phyloP scores from a whole-genome alignment of 2,888 invertebrate genomes.

The Aphidius colemani region DNA sequence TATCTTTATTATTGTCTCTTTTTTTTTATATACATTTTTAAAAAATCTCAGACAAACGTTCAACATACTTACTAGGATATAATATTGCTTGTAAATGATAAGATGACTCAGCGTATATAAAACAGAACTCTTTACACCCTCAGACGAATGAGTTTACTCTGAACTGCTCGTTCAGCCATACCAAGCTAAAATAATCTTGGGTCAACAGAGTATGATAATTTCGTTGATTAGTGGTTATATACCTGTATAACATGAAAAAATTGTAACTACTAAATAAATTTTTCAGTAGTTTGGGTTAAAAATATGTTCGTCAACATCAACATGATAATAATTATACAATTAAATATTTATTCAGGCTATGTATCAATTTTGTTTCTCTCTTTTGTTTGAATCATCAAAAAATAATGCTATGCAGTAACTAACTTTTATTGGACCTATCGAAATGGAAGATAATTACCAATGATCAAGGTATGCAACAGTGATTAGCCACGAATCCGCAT shows the following conservation, averaged over 20 bases:
- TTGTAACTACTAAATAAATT: background rate
- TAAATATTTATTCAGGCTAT: background rate
- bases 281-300: no score
- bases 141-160: slow-evolving; percentile 50
- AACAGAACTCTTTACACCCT: slow-evolving; percentile 48
- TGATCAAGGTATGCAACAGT: slow-evolving; percentile 57
- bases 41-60: slow-evolving; percentile 15
- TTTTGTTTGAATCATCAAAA: background rate
- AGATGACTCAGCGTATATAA: slow-evolving; percentile 58
- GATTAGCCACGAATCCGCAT: slow-evolving; percentile 54
- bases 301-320: background rate
- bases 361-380: background rate
- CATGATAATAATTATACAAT: background rate
- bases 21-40: background rate
- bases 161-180: slow-evolving; percentile 48
- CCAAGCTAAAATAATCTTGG: slow-evolving; percentile 47
- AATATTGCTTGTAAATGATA: slow-evolving; percentile 48
- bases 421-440: slow-evolving; percentile 50
- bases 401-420: background rate
- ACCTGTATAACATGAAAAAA: slow-evolving; percentile 3
- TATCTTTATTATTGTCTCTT: slow-evolving; percentile 6
- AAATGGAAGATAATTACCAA: slow-evolving; percentile 53
- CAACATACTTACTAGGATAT: slow-evolving; percentile 43
- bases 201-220: slow-evolving; percentile 48
- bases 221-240: slow-evolving; percentile 30